These are phyloP conservation scores for Sander vitreus DNA, from an alignment of 2,113 vertebrate genomes.

Conservation along the genomic window DNA sequence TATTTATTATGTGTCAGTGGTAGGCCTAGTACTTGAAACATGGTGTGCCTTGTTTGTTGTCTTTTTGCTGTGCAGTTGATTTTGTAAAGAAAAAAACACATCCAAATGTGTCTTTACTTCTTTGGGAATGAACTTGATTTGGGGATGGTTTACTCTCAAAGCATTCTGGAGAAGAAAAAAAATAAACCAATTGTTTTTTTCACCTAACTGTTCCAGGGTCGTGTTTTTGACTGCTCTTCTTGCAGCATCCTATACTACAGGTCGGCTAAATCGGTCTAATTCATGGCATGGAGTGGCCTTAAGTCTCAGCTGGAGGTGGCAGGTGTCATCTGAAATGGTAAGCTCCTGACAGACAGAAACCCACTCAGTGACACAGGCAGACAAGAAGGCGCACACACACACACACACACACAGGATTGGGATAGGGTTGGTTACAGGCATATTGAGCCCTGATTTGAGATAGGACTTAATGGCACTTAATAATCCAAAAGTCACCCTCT, in stretches of 20 bases:
- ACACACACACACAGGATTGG: neutral
- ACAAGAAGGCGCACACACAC: neutral
- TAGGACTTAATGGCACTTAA: neutral
- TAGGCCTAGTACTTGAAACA: conserved; percentile 41
- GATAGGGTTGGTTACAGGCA: neutral
- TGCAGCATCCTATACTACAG: neutral
- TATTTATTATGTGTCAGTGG: conserved; percentile 28
- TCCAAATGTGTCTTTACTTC: neutral
- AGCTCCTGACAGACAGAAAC: conserved; percentile 27
- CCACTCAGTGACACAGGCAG: conserved; percentile 71
- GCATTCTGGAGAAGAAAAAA: neutral
- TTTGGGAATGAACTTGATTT: neutral
- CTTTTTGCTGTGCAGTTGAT: conserved; percentile 1
- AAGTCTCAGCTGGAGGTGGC: conserved; percentile 60
- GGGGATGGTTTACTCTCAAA: neutral
- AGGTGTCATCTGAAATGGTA: conserved; percentile 45
- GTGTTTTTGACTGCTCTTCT: conserved; percentile 44
- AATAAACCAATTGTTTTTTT: conserved; percentile 25
- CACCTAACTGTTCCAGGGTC: neutral
- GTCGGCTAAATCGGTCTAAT: neutral
- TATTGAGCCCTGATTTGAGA: neutral
- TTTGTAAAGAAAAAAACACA: conserved; percentile 30
- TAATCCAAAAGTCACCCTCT: neutral
- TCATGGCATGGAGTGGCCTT: conserved; percentile 45
- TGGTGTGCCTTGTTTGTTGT: conserved; percentile 55